Conservation (phyloP, 2,797 vertebrate species). For the Sebastes hubbsi region DNA sequence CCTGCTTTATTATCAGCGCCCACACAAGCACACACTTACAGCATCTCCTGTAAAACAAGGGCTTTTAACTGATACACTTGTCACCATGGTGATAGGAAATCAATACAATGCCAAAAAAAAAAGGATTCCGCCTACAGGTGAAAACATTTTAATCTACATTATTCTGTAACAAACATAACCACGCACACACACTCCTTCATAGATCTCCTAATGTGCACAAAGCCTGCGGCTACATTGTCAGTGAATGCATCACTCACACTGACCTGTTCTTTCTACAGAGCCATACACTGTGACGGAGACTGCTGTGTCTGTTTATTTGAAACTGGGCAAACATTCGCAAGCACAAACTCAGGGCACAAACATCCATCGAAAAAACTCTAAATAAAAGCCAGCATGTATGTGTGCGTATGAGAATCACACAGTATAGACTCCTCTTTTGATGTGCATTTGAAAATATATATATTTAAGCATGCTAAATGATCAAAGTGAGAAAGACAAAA, state of each 20-base stretch:
- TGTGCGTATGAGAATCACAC: background rate
- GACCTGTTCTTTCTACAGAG: slow-evolving; percentile 17
- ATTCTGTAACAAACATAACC: slow-evolving; percentile 30
- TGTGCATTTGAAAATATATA: background rate
- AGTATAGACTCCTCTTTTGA: background rate
- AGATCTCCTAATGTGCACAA: slow-evolving; percentile 14
- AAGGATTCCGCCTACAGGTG: slow-evolving; percentile 27
- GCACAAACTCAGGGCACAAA: background rate
- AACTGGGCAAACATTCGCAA: background rate
- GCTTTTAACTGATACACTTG: slow-evolving; percentile 53
- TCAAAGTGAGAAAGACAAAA: background rate
- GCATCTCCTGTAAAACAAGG: slow-evolving; percentile 45
- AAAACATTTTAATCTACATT: slow-evolving; percentile 58
- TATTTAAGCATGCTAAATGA: background rate
- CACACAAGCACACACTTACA: slow-evolving; percentile 28
- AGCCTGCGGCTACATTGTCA: slow-evolving; percentile 32
- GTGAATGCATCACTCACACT: slow-evolving; percentile 41
- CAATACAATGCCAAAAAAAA: slow-evolving; percentile 38
- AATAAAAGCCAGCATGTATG: background rate
- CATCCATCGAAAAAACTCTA: background rate
- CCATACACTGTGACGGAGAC: background rate
- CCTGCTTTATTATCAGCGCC: slow-evolving; percentile 22
- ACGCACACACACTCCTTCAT: background rate
- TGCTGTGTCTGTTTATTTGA: background rate
- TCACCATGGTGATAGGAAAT: slow-evolving; percentile 54